A percentile compares a stretch with the other conserved stretches of the same genome.
phyloP scores from a whole-genome alignment of 2,888 invertebrate genomes.

The Pyrgus malvae region DNA sequence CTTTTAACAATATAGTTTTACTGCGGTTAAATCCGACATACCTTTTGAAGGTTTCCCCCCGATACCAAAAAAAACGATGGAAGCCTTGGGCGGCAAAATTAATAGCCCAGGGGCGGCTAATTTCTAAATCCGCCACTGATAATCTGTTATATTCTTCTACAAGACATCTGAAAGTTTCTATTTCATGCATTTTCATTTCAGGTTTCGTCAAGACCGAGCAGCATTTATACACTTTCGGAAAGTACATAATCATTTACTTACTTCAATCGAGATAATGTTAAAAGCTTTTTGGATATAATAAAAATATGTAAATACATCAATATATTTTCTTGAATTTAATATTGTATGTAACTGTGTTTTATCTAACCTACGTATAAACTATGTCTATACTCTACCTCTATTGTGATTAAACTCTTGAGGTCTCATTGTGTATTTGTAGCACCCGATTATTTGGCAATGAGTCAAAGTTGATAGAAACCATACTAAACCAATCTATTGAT shows the following conservation, averaged over 20 bases:
- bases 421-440: neutral
- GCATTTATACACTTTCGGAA: slow-evolving; percentile 23
- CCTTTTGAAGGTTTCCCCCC: too few species aligned
- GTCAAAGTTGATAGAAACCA: too few species aligned
- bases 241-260: slow-evolving; percentile 28
- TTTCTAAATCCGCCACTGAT: too few species aligned
- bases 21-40: too few species aligned
- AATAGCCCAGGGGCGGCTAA: too few species aligned
- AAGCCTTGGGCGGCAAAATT: too few species aligned
- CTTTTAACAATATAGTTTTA: too few species aligned
- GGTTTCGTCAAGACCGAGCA: slow-evolving; percentile 10
- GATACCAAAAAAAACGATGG: too few species aligned
- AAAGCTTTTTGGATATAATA: slow-evolving; percentile 32
- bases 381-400: slow-evolving; percentile 23
- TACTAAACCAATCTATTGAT: too few species aligned
- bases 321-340: slow-evolving; percentile 31
- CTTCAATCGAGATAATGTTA: slow-evolving; percentile 28
- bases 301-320: slow-evolving; percentile 27
- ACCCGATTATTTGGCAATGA: neutral
- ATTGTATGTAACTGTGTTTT: slow-evolving; percentile 30
- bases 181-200: slow-evolving; percentile 6
- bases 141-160: too few species aligned
- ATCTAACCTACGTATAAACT: slow-evolving; percentile 32
- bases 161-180: too few species aligned
- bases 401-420: neutral